Conservation (phyloP, 2,797 vertebrate species). For the Acipenser ruthenus region DNA sequence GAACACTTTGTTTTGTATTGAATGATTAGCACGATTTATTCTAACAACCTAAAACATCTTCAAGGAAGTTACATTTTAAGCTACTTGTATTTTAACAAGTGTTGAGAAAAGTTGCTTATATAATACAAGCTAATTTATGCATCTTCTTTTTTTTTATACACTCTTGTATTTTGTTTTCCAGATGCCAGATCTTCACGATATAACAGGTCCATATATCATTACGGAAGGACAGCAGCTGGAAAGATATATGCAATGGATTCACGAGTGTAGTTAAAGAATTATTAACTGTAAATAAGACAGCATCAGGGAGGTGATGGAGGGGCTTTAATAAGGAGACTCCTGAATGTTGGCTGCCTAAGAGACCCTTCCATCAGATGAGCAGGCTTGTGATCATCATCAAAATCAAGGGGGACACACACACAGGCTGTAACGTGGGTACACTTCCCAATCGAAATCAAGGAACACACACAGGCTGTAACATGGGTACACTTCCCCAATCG, state of each 20-base stretch:
- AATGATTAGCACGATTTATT: no score
- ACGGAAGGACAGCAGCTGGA: conserved; percentile 22
- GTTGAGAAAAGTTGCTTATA: no score
- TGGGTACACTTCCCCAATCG: no score
- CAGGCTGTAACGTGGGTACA: no score
- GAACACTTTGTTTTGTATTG: neutral
- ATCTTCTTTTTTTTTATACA: no score
- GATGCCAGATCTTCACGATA: conserved; percentile 26
- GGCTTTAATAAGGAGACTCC: neutral
- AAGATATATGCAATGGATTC: conserved; percentile 47
- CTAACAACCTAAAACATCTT: no score
- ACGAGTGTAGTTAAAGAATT: conserved; percentile 30
- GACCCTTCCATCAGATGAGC: conserved; percentile 7
- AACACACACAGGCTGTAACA: no score
- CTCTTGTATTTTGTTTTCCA: conserved; percentile 14
- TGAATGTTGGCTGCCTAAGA: conserved; percentile 8
- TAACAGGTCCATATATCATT: conserved; percentile 17
- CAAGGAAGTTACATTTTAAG: no score
- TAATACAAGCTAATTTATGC: no score
- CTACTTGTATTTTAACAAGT: no score
- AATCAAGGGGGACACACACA: no score
- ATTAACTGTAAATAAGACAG: neutral
- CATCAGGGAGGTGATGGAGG: conserved; percentile 4
- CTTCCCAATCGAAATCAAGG: no score
- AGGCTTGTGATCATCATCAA: neutral